Conservation (phyloP, 1,140 invertebrate genomes). For the Lerema accius region DNA sequence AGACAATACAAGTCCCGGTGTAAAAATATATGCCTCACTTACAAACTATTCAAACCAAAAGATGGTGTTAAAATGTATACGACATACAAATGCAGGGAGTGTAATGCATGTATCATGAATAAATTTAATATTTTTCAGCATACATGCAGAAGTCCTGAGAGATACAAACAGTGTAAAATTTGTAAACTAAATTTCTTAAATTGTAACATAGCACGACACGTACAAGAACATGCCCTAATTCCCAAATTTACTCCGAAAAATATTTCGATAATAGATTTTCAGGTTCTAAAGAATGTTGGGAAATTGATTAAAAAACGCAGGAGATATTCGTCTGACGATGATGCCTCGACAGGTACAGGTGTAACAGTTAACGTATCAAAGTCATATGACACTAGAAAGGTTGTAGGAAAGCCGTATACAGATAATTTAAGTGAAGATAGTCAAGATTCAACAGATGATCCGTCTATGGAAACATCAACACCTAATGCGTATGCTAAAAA, state of each 20-base stretch:
- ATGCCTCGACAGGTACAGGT: background rate
- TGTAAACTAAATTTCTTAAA: background rate
- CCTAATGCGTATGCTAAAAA: background rate
- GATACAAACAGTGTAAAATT: background rate
- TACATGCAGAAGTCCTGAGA: background rate
- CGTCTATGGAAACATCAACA: background rate
- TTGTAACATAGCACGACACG: background rate
- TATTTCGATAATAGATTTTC: constrained; percentile 12
- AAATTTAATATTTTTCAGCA: background rate
- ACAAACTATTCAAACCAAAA: background rate
- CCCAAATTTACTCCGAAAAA: constrained; percentile 9
- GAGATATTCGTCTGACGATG: background rate
- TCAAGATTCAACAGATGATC: background rate
- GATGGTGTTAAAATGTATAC: background rate
- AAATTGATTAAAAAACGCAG: constrained; percentile 1
- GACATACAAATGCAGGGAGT: constrained; percentile 33
- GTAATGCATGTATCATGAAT: constrained; percentile 17
- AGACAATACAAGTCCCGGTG: background rate
- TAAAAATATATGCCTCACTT: background rate
- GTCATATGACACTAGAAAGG: background rate
- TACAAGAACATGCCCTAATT: background rate
- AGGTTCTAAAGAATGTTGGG: too few species aligned
- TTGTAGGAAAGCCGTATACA: background rate
- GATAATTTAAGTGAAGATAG: constrained; percentile 4
- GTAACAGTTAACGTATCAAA: background rate